Conservation (phyloP, 2,113 vertebrate genomes). For the Patagioenas fasciata region DNA sequence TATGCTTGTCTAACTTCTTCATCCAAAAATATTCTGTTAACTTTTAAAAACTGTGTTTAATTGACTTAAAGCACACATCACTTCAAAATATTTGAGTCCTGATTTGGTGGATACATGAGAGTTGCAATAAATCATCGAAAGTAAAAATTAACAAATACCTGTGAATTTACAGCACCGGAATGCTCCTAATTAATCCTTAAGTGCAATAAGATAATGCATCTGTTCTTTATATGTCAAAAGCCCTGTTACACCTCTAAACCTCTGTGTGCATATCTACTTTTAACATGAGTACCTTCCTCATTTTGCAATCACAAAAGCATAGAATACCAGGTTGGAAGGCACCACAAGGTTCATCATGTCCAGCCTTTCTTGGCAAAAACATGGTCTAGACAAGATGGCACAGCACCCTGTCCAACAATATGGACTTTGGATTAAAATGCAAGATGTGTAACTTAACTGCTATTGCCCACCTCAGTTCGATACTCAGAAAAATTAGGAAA, state of each 20-base stretch:
- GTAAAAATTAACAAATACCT: background rate
- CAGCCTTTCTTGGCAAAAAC: too few relatives aligned
- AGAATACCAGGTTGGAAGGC: too few relatives aligned
- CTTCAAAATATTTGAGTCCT: background rate
- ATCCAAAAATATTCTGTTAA: background rate
- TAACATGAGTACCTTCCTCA: background rate
- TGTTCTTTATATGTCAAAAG: background rate
- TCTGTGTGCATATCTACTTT: background rate
- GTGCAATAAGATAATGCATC: background rate
- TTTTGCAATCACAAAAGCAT: background rate
- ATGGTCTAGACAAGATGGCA: too few relatives aligned
- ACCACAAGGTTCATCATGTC: too few relatives aligned
- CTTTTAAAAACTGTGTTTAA: background rate
- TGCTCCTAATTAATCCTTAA: background rate
- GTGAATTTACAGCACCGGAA: background rate
- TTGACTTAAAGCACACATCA: background rate
- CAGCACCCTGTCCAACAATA: background rate
- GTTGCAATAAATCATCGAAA: background rate
- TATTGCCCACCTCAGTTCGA: background rate
- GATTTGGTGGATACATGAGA: background rate
- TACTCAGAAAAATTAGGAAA: background rate
- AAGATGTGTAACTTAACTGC: background rate
- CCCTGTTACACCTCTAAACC: background rate
- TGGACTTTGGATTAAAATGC: background rate
- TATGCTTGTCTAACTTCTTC: background rate